These are phyloP conservation scores for Amphibalanus amphitrite DNA, from an alignment of 1,140 invertebrate genomes.

Conservation along the genomic window DNA sequence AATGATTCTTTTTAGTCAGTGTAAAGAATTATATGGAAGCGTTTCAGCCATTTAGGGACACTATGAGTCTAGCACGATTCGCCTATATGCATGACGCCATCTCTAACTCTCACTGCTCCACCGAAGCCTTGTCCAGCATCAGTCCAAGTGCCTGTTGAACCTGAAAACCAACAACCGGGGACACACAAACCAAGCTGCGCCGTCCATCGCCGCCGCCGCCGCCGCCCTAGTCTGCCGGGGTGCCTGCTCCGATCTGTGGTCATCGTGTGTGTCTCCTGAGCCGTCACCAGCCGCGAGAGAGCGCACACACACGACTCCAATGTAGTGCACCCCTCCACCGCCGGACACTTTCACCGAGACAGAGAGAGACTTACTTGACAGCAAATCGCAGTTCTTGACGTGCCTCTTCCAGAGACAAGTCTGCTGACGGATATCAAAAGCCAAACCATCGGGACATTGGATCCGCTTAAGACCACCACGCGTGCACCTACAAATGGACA, in stretches of 20 bases:
- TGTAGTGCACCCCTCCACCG: neutral
- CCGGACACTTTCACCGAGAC: too few species aligned
- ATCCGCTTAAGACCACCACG: slow-evolving; percentile 62
- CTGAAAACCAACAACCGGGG: neutral
- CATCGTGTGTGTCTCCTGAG: neutral
- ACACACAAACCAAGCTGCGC: neutral
- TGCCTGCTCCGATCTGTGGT: neutral
- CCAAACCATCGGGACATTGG: slow-evolving; percentile 69
- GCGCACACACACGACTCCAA: neutral
- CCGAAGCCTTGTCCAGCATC: too few species aligned
- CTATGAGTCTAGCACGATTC: too few species aligned
- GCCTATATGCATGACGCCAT: too few species aligned
- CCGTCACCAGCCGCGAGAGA: neutral
- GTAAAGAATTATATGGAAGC: neutral
- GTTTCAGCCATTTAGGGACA: neutral
- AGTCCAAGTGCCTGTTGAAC: too few species aligned
- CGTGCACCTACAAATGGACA: neutral
- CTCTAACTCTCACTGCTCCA: too few species aligned
- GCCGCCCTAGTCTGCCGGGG: too few species aligned
- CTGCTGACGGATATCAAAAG: slow-evolving; percentile 83
- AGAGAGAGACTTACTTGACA: slow-evolving; percentile 66
- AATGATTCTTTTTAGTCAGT: neutral
- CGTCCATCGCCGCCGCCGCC: too few species aligned
- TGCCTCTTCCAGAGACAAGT: slow-evolving; percentile 91
- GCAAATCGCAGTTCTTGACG: slow-evolving; percentile 81